Evolutionary conservation across 2,113 vertebrate genomes (phyloP), one percentile per base, ranked within the genome.

Genomic region (Mus spicilegus): DNA sequence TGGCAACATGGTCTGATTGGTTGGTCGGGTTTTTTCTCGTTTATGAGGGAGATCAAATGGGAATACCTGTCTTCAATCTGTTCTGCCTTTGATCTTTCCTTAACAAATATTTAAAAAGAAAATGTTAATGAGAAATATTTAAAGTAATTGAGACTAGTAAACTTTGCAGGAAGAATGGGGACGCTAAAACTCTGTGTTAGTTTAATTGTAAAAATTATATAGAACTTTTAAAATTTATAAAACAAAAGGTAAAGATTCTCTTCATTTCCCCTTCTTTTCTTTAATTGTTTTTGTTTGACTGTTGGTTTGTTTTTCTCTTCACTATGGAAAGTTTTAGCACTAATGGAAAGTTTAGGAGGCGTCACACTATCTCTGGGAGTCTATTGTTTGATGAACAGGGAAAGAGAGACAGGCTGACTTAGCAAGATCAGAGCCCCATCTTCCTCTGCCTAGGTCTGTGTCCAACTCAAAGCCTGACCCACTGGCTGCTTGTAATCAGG

Each of bases 311-410:
- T 87, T 90, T 87, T 90, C 42, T 49, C 80, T 88, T 92, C 61
- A 87, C 39, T 86, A 49, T 96, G 95, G 95, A 96, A 98, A 96
- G 84, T 97, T 96, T 95, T 65, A 82, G 36, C 87, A 16, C 89
- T 80, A 93, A 33, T 96, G 96, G 93, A 92, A 96, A 96, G 70
- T 96, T 97, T 61, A 58, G 49, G 54, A 11, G 56, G 42, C n/a
- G 49, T 78, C 87, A n/a, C n/a, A 91, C 78, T 96, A 61, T 93
- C 58, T n/a, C 24, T 39, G 22, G 42, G 11, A 92, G 54, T 84
- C 56, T 61, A 20, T 91, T 96, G 54, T 95, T 73, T 61, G 70
- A 93, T 56, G 61, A 86, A 36, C 8, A n/a, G 61, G 82, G 77
- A 78, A 46, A 80, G 76, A 77, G 58, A 33, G 39, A 36, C 73